Evolutionary conservation across 2,888 invertebrate genomes (phyloP), one percentile per base, ranked within the genome.

Genomic region (Cacoxenus indagator): DNA sequence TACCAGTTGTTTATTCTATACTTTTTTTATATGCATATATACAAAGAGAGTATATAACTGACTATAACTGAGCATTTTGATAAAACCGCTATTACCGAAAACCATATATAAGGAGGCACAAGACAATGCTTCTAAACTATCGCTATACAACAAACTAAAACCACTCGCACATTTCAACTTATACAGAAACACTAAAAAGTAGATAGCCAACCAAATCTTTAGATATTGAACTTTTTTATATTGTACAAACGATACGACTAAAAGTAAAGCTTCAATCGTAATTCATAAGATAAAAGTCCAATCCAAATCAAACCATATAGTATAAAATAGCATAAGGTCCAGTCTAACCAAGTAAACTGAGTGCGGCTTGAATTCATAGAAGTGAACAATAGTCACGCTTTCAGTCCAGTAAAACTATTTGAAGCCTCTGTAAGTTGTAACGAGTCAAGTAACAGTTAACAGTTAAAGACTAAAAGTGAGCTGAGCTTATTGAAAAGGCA

Each of bases 401-500:
- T 37, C 8, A 37, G 5, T 37, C 37, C 8, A 37, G 37, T 37
- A 37, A 37, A 37, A 14, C n/a, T n/a, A n/a, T n/a, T n/a, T n/a
- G n/a, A n/a, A n/a, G n/a, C n/a, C n/a, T n/a, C n/a, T n/a, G n/a
- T n/a, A n/a, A 14, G 9, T 37, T 14, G 14, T 14, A 1, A 37
- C 37, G 14, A 37, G 37, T 37, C 37, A 45, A 68, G 68, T 37
- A 45, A 9, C 29, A 59, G n/a, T n/a, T 17, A 22, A 26, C 67
- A 62, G 43, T 54, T 37, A 11, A 29, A n/a, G 19, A 55, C 57
- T 24, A 8, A 64, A 65, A 66, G 17, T 19, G 6, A 64, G 6
- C 17, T 22, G 2, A 55, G 65, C 61, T 24, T 62, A 43, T 62
- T 19, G n/a, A 31, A 17, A 76, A 85, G 88, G 88, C 82, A 88